Evolutionary conservation across 2,888 invertebrate genomes (phyloP).

Genomic region (Parnassius apollo): DNA sequence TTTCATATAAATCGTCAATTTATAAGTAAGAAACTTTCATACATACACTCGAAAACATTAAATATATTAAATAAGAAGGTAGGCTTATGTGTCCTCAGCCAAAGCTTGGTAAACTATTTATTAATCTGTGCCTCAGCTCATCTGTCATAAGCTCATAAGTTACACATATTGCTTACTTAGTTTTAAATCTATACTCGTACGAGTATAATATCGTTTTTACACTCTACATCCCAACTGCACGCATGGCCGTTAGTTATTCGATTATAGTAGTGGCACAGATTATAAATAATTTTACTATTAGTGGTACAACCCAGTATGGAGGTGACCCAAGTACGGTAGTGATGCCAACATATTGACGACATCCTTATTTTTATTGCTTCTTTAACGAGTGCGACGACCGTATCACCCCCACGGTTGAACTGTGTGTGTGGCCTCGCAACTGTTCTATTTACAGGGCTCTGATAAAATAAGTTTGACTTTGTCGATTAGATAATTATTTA

Average conservation of each 20-base stretch:
- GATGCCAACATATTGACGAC: slow-evolving; percentile 79
- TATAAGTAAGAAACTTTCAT: too few relatives aligned
- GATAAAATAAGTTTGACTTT: slow-evolving; percentile 27
- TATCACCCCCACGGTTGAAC: slow-evolving; percentile 59
- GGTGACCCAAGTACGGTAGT: slow-evolving; percentile 65
- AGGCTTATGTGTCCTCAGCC: too few relatives aligned
- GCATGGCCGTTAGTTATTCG: slow-evolving; percentile 22
- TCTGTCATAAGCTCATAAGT: too few relatives aligned
- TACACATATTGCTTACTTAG: too few relatives aligned
- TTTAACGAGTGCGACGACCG: slow-evolving; percentile 73
- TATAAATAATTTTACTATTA: too few relatives aligned
- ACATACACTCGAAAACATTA: too few relatives aligned
- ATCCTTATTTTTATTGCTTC: slow-evolving; percentile 79
- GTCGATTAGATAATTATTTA: slow-evolving; percentile 16
- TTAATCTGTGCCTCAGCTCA: too few relatives aligned
- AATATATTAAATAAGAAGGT: neutral
- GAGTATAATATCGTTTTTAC: too few relatives aligned
- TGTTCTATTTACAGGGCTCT: slow-evolving; percentile 43
- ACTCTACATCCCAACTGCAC: neutral
- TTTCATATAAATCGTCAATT: too few relatives aligned
- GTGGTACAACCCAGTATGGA: slow-evolving; percentile 48
- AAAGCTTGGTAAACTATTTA: too few relatives aligned
- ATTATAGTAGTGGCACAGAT: slow-evolving; percentile 27
- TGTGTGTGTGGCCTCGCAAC: slow-evolving; percentile 73
- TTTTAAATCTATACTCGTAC: too few relatives aligned